Conservation (phyloP, 2,797 vertebrate genomes). For the Gorsachius magnificus region DNA sequence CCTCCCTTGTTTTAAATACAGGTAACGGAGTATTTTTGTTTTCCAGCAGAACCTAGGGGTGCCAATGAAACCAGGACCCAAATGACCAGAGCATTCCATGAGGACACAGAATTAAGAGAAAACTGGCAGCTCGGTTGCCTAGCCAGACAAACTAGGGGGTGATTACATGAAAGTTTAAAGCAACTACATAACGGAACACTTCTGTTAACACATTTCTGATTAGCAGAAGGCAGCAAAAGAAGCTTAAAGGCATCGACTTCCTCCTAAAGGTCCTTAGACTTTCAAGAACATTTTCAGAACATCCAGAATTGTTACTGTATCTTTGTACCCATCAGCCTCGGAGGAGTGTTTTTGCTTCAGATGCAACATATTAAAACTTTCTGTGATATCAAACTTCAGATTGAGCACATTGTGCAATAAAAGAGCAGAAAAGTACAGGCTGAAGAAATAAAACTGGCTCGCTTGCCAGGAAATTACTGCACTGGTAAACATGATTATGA, state of each 20-base stretch:
- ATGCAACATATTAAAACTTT: background rate
- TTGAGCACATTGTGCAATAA: background rate
- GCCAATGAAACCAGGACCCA: background rate
- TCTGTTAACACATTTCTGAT: background rate
- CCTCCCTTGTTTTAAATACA: background rate
- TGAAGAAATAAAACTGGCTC: background rate
- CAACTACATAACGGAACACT: background rate
- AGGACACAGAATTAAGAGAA: background rate
- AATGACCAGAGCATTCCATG: background rate
- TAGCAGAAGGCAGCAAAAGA: background rate
- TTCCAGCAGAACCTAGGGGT: background rate
- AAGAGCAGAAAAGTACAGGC: conserved; percentile 62
- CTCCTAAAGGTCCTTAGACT: background rate
- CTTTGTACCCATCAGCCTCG: background rate
- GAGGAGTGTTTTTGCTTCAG: background rate
- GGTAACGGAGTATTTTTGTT: background rate
- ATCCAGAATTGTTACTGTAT: background rate
- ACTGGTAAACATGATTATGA: background rate
- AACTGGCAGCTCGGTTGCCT: background rate
- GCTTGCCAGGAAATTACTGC: background rate
- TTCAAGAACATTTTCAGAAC: background rate
- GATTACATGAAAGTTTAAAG: background rate
- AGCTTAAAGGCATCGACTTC: background rate
- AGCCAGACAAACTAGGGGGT: background rate
- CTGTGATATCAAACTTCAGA: background rate